A percentile compares a stretch with the other conserved stretches of the same genome.
Conservation (phyloP, 2,888 invertebrate species). For the Nipponacmea schrenckii region DNA sequence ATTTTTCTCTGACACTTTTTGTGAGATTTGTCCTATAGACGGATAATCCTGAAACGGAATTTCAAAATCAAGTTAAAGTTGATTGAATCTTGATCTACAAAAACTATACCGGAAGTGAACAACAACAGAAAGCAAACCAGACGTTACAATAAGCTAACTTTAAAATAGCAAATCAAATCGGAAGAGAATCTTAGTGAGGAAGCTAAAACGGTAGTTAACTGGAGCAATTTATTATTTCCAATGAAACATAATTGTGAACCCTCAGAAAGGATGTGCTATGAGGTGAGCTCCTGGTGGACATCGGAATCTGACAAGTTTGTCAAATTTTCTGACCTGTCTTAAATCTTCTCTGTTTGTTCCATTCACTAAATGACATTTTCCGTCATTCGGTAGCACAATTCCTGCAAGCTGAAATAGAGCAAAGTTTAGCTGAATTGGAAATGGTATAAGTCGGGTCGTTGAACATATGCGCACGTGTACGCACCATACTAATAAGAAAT, state of each 20-base stretch:
- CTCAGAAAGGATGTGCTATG: too few species aligned
- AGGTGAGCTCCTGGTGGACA: too few species aligned
- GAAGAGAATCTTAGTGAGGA: not conserved
- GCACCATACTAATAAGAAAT: not conserved
- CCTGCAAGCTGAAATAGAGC: slow-evolving; percentile 54
- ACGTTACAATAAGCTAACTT: not conserved
- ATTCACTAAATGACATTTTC: slow-evolving; percentile 52
- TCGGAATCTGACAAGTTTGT: too few species aligned
- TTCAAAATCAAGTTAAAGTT: slow-evolving; percentile 9
- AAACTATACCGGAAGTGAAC: not conserved
- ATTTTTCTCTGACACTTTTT: slow-evolving; percentile 89
- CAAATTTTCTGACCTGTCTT: slow-evolving; percentile 39
- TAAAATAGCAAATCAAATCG: not conserved
- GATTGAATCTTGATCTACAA: not conserved
- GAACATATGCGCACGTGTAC: too few species aligned
- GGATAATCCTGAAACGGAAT: slow-evolving; percentile 81
- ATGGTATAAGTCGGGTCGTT: too few species aligned
- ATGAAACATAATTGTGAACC: too few species aligned
- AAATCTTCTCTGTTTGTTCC: slow-evolving; percentile 44
- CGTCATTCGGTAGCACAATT: slow-evolving; percentile 62
- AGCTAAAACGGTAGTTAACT: too few species aligned
- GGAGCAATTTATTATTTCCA: too few species aligned
- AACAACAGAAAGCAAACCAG: not conserved
- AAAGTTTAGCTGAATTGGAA: not conserved
- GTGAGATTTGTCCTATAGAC: slow-evolving; percentile 88